Conservation (phyloP, 2,888 invertebrate genomes). For the Lapara coniferarum region DNA sequence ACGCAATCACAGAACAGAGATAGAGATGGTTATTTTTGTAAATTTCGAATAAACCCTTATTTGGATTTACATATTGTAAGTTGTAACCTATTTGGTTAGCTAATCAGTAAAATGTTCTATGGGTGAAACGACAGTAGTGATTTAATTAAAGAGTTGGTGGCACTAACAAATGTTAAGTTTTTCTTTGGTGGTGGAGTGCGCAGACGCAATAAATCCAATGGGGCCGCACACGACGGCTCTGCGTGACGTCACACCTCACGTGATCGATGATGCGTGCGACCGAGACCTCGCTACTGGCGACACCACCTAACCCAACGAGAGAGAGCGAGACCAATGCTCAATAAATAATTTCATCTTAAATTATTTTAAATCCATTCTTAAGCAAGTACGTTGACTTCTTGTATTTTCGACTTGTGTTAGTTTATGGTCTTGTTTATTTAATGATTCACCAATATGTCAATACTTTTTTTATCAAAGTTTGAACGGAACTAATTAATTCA, state of each 20-base stretch:
- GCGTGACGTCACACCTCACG: constrained; percentile 82
- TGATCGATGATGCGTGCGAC: constrained; percentile 78
- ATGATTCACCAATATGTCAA: constrained; percentile 17
- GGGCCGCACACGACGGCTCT: constrained; percentile 83
- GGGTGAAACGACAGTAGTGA: constrained; percentile 25
- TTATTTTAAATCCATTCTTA: constrained; percentile 79
- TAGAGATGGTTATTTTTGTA: background rate
- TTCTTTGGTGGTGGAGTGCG: constrained; percentile 70
- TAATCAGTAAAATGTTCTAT: background rate
- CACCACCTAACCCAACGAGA: constrained; percentile 47
- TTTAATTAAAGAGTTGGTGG: constrained; percentile 47
- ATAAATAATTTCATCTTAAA: constrained; percentile 78
- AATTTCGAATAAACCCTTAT: background rate
- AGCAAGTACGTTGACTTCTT: constrained; percentile 80
- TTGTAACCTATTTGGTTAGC: background rate
- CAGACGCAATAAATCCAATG: constrained; percentile 80
- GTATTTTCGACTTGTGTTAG: constrained; percentile 72
- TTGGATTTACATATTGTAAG: background rate
- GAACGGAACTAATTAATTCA: constrained; percentile 29
- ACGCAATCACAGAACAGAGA: no score
- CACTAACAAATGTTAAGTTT: constrained; percentile 57
- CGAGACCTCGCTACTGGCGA: constrained; percentile 57
- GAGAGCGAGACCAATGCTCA: constrained; percentile 60
- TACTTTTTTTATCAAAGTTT: constrained; percentile 13
- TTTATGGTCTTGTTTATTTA: constrained; percentile 52